Conservation (phyloP, 2,888 invertebrate species). For the Thereva nobilitata region DNA sequence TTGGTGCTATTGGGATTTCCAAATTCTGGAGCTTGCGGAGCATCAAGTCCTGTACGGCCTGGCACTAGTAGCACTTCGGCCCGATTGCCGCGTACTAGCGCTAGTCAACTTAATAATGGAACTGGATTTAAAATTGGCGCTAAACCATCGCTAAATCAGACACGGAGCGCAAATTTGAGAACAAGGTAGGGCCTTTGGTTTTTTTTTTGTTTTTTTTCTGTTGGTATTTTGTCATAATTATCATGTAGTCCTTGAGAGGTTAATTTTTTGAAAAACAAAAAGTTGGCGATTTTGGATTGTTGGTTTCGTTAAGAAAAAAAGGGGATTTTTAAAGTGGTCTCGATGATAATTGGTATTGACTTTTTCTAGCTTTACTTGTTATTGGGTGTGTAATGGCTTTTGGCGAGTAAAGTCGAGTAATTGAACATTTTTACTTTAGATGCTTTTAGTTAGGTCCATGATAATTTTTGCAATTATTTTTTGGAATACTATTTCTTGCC, state of each 20-base stretch:
- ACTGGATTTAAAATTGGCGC: slow-evolving; percentile 52
- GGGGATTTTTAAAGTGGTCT: too few species aligned
- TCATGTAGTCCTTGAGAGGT: slow-evolving; percentile 7
- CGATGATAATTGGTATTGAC: too few species aligned
- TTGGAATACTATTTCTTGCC: too few species aligned
- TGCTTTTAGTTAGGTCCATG: too few species aligned
- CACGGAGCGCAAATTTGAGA: slow-evolving; percentile 57
- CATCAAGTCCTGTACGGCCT: slow-evolving; percentile 51
- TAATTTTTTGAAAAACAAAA: neutral
- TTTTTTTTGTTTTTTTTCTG: slow-evolving; percentile 59
- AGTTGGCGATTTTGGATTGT: too few species aligned
- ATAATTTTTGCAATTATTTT: too few species aligned
- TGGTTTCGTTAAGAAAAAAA: too few species aligned
- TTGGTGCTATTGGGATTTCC: slow-evolving; percentile 45
- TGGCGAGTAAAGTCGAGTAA: too few species aligned
- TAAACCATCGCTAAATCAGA: slow-evolving; percentile 53
- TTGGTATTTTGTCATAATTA: neutral
- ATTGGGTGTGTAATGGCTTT: too few species aligned
- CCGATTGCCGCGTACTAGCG: slow-evolving; percentile 65
- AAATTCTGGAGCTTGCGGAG: slow-evolving; percentile 43
- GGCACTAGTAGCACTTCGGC: slow-evolving; percentile 58
- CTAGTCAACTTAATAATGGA: slow-evolving; percentile 60
- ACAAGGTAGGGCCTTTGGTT: slow-evolving; percentile 52
- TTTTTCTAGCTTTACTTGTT: too few species aligned
- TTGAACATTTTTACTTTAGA: too few species aligned